phyloP scores from a whole-genome alignment of 2,113 vertebrate species.

The Hoplias malabaricus region DNA sequence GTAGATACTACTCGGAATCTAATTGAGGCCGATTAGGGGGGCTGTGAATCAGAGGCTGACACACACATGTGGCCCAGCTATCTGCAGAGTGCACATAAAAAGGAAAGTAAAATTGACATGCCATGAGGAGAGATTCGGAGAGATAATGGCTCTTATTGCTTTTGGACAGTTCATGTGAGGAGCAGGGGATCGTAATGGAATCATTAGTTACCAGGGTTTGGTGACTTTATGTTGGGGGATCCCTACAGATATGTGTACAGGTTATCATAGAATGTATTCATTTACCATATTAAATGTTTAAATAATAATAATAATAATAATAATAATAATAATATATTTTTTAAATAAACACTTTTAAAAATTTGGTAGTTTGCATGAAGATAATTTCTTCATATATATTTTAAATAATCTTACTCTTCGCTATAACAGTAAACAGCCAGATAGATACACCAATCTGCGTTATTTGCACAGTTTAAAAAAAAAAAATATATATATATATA shows the following conservation, averaged over 20 bases:
- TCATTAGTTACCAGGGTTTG: background rate
- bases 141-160: constrained; percentile 30
- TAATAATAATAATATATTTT: too few relatives aligned
- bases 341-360: too few relatives aligned
- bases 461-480: too few relatives aligned
- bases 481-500: too few relatives aligned
- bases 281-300: background rate
- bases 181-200: constrained; percentile 1
- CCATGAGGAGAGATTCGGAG: constrained; percentile 12
- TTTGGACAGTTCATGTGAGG: background rate
- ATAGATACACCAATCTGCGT: too few relatives aligned
- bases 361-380: too few relatives aligned
- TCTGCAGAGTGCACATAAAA: constrained; percentile 29
- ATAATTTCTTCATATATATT: too few relatives aligned
- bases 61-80: constrained; percentile 21
- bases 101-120: constrained; percentile 31
- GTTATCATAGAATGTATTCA: too few relatives aligned
- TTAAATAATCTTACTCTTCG: too few relatives aligned
- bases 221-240: background rate
- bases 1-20: constrained; percentile 54
- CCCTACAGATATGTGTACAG: background rate
- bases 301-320: too few relatives aligned
- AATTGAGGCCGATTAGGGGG: constrained; percentile 56
- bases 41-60: constrained; percentile 29
- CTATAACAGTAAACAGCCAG: too few relatives aligned